phyloP scores from a whole-genome alignment of 2,888 invertebrate genomes.

The Macrophya alboannulata region DNA sequence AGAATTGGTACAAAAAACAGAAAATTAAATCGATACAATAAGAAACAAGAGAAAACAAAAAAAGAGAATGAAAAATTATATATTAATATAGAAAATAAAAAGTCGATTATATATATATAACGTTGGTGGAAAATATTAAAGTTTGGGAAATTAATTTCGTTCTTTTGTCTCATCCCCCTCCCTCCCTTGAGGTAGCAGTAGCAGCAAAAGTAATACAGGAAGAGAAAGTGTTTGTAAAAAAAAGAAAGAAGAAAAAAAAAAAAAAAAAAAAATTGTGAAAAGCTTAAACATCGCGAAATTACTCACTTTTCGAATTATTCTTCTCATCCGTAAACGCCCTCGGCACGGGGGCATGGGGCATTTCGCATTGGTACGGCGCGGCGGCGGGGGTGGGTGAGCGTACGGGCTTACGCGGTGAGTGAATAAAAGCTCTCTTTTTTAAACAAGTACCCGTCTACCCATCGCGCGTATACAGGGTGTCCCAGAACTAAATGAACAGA shows the following conservation, averaged over 20 bases:
- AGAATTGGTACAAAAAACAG: background rate
- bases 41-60: background rate
- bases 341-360: background rate
- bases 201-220: background rate
- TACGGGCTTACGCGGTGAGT: conserved; percentile 19
- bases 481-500: too few relatives aligned
- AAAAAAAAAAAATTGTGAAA: conserved; percentile 13
- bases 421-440: conserved; percentile 44
- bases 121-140: background rate
- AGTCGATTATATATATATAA: too few relatives aligned
- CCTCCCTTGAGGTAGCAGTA: background rate
- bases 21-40: background rate
- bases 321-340: conserved; percentile 37
- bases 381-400: background rate
- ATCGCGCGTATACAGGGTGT: background rate
- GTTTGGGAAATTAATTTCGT: background rate
- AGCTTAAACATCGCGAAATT: conserved; percentile 48
- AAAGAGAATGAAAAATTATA: background rate
- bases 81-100: background rate
- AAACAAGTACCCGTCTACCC: conserved; percentile 27
- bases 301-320: conserved; percentile 51
- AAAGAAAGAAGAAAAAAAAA: background rate
- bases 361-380: too few relatives aligned
- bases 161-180: background rate
- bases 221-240: conserved; percentile 8